These are phyloP conservation scores for Thunnus albacares DNA, from an alignment of 2,797 vertebrate genomes.

Conservation along the genomic window DNA sequence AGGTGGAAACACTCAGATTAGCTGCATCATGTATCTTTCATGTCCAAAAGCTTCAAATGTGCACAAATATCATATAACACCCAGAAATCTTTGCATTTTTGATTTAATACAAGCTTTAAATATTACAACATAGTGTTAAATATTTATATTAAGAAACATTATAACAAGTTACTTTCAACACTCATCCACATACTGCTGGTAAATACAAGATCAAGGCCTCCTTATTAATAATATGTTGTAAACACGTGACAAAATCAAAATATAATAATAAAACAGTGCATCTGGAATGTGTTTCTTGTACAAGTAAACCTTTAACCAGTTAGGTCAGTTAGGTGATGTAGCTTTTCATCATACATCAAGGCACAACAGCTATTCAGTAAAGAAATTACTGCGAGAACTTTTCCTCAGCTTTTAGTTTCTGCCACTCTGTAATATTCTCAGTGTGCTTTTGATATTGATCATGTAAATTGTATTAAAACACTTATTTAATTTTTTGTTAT, in stretches of 20 bases:
- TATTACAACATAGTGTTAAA: constrained; percentile 34
- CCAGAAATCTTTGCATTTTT: neutral
- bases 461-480: constrained; percentile 28
- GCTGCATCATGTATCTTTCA: neutral
- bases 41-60: neutral
- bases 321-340: constrained; percentile 5
- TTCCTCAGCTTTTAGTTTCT: neutral
- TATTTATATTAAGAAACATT: constrained; percentile 32
- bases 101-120: constrained; percentile 62
- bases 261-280: constrained; percentile 19
- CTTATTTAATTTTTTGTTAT: neutral
- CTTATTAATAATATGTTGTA: constrained; percentile 33
- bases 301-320: constrained; percentile 23
- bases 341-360: constrained; percentile 40
- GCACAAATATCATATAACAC: neutral
- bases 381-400: constrained; percentile 11
- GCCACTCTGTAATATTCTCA: neutral
- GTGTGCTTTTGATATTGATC: neutral
- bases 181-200: constrained; percentile 37
- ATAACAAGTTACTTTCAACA: constrained; percentile 20
- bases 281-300: constrained; percentile 21
- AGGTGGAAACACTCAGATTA: neutral
- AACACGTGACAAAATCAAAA: constrained; percentile 51
- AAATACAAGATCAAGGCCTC: constrained; percentile 49
- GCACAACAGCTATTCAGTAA: constrained; percentile 38